Conservation (phyloP, 2,113 vertebrate genomes). For the Gadus chalcogrammus region DNA sequence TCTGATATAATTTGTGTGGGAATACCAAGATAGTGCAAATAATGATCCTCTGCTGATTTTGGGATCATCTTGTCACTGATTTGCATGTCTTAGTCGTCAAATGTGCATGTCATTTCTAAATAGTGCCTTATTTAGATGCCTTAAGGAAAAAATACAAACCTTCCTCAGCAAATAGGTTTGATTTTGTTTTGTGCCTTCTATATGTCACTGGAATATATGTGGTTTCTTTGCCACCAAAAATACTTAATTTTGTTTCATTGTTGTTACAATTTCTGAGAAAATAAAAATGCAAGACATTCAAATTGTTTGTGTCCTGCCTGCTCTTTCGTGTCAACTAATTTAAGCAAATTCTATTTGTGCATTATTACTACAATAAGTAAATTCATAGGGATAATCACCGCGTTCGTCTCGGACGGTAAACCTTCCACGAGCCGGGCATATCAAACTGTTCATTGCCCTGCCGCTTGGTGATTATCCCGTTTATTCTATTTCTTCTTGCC, state of each 20-base stretch:
- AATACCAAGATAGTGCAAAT: background rate
- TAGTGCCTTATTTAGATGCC: background rate
- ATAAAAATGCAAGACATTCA: slow-evolving; percentile 34
- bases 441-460: too few relatives aligned
- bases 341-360: too few relatives aligned
- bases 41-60: background rate
- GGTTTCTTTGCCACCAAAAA: too few relatives aligned
- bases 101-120: background rate
- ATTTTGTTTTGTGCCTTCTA: slow-evolving; percentile 9
- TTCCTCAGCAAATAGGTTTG: slow-evolving; percentile 55
- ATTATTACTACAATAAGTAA: too few relatives aligned
- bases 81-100: background rate
- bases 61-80: background rate
- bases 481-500: too few relatives aligned
- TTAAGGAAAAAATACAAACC: slow-evolving; percentile 1
- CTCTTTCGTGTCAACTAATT: background rate
- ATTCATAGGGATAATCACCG: too few relatives aligned
- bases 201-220: too few relatives aligned
- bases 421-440: too few relatives aligned
- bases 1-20: background rate
- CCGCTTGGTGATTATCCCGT: too few relatives aligned
- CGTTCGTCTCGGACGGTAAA: too few relatives aligned
- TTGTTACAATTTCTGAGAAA: slow-evolving; percentile 21
- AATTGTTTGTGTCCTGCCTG: background rate
- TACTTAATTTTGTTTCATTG: too few relatives aligned